Evolutionary conservation across 2,797 vertebrate species (phyloP), one percentile per base, ranked within the genome.

Genomic region (Carapus acus): DNA sequence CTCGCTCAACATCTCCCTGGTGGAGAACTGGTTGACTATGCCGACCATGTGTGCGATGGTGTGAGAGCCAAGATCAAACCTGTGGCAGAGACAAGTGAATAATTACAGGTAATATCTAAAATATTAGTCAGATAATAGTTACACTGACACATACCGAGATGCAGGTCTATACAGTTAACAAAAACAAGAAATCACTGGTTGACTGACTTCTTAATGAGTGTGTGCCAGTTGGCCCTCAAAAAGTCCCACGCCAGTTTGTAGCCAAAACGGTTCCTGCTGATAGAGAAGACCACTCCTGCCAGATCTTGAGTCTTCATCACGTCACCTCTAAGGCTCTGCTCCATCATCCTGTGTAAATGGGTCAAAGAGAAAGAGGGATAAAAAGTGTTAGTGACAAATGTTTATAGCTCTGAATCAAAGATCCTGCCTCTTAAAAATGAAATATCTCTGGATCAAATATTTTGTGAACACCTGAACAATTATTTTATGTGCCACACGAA

Each of bases 271-370:
- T 93, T 95, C 65, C 6, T 91, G 77, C 89, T 88, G 69, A 95
- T 31, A 0, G 47, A 15, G 2, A 58, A 5, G 1, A 93, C 61
- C 43, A 95, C 86, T 4, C 1, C 5, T 0, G 93, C 90, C 50
- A 96, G 90, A 69, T 95, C 90, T 74, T 94, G 93, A 24, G 88
- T 90, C 86, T 92, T 93, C 83, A 95, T 81, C 75, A 90, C 69
- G 14, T 92, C 88, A 6, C 91, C 93, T 2, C 33, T 63, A 56
- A 96, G 83, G 71, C 90, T 89, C 85, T 93, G 83, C 53, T 92
- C 89, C 88, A 96, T 84, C 67, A 96, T 81, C 92, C 94, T 96
- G 62, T 7, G 49, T n/a, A n/a, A n/a, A n/a, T n/a, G n/a, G n/a
- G n/a, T 58, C 1, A 46, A n/a, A 27, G 4, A 16, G 39, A 17